Conservation (phyloP, 2,113 vertebrate species). For the Poeciliopsis occidentalis region DNA sequence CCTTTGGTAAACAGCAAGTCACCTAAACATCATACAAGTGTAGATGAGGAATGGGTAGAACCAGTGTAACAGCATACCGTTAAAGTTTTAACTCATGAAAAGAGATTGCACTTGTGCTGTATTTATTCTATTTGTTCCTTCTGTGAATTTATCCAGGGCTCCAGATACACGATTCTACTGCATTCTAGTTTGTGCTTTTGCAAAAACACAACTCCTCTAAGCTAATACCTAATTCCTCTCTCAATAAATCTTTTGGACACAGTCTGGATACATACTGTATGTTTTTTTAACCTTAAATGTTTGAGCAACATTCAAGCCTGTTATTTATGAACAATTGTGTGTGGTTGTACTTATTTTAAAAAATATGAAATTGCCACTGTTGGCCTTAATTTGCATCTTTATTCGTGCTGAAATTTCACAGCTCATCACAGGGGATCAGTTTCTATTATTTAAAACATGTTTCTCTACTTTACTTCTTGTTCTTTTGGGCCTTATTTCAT, state of each 20-base stretch:
- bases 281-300: background rate
- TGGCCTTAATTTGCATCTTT: background rate
- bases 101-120: background rate
- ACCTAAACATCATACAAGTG: slow-evolving; percentile 48
- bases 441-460: background rate
- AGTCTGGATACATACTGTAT: background rate
- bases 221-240: too few relatives aligned
- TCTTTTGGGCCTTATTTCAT: background rate
- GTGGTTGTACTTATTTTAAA: background rate
- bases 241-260: too few relatives aligned
- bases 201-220: too few relatives aligned
- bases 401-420: background rate
- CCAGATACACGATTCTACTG: too few relatives aligned
- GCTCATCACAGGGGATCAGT: background rate
- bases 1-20: slow-evolving; percentile 37
- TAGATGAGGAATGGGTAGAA: background rate
- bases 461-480: background rate
- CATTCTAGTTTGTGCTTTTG: background rate
- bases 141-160: background rate
- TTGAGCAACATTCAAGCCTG: background rate
- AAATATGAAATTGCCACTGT: background rate
- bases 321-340: background rate
- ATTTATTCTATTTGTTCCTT: background rate
- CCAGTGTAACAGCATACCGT: background rate
- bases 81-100: slow-evolving; percentile 25